A percentile compares a stretch with the other conserved stretches of the same genome.
Conservation (phyloP, 2,888 invertebrate genomes). For the Leptopilina myrica region DNA sequence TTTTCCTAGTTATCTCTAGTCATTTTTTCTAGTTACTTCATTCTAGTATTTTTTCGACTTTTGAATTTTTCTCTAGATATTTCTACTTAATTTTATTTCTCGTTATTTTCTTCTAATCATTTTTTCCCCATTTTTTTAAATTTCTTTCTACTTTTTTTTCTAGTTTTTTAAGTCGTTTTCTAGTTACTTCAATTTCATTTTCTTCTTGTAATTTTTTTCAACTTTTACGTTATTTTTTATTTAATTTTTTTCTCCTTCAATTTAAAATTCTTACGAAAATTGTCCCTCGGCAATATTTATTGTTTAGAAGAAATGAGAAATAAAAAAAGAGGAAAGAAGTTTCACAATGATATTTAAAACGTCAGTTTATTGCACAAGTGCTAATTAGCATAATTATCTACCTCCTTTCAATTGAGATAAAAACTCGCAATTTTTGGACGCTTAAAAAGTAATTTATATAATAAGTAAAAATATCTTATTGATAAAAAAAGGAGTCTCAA, state of each 20-base stretch:
- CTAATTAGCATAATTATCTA: conserved; percentile 25
- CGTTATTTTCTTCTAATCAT: too few species aligned
- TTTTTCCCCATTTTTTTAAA: too few species aligned
- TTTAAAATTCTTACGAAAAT: neutral
- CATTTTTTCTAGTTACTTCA: too few species aligned
- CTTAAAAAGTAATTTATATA: neutral
- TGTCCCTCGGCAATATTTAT: neutral
- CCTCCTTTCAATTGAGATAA: neutral
- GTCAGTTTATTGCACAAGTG: conserved; percentile 5
- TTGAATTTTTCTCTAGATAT: too few species aligned
- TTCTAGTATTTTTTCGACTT: too few species aligned
- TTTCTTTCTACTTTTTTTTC: too few species aligned
- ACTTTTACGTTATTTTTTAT: neutral
- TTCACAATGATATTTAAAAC: neutral
- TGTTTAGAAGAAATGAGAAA: neutral
- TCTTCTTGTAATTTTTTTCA: conserved; percentile 8
- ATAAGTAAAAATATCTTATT: neutral
- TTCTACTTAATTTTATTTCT: too few species aligned
- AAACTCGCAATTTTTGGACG: neutral
- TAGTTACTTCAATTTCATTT: too few species aligned
- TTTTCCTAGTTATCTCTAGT: too few species aligned
- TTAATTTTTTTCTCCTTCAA: neutral
- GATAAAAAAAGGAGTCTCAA: too few species aligned
- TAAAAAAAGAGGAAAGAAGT: neutral
- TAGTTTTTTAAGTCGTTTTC: too few species aligned